Percentiles rank a stretch among this genome's conserved stretches.
These are phyloP conservation scores for Baryphthengus martii DNA, from an alignment of 2,113 vertebrate genomes.

Conservation along the genomic window DNA sequence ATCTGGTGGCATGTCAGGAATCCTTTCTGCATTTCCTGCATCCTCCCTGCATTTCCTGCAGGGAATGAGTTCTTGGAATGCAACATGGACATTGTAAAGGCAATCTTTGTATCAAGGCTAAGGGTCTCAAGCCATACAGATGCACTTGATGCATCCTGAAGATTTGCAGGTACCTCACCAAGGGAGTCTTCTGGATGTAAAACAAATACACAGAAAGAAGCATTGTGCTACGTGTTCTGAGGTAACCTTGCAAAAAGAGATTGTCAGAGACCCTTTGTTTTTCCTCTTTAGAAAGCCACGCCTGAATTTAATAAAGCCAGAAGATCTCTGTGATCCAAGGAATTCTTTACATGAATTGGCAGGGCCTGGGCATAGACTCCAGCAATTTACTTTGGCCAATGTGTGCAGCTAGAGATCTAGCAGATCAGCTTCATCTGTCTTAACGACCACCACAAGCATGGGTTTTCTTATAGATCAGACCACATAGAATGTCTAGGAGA, in stretches of 20 bases:
- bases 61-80: not conserved
- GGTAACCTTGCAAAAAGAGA: not conserved
- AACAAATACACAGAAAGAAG: not conserved
- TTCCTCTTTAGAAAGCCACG: not conserved
- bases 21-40: not conserved
- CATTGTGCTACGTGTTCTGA: not conserved
- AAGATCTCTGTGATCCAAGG: constrained; percentile 2
- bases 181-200: not conserved
- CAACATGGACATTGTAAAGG: not conserved
- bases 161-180: not conserved
- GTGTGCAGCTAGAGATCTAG: not conserved
- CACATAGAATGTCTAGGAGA: not conserved
- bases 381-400: constrained; percentile 3
- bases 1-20: not conserved
- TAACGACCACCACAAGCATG: not conserved
- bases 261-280: not conserved
- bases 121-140: not conserved
- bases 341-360: constrained; percentile 8
- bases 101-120: not conserved
- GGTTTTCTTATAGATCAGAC: not conserved
- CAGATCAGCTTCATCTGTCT: not conserved
- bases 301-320: constrained; percentile 11
- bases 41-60: not conserved
- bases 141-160: not conserved
- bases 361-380: not conserved